Conservation (phyloP, 2,113 vertebrate genomes). For the Ageneiosus marmoratus region DNA sequence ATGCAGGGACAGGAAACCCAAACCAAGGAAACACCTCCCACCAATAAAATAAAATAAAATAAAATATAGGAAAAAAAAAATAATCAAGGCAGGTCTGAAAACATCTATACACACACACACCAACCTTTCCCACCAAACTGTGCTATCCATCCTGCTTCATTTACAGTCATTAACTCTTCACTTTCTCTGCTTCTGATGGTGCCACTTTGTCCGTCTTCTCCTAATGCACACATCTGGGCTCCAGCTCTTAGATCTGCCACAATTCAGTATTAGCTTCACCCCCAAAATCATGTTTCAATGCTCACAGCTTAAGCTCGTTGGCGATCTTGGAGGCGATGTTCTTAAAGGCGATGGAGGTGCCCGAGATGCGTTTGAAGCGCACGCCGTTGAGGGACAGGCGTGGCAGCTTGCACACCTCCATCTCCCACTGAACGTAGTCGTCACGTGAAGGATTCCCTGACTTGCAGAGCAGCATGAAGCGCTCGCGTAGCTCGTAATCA, state of each 20-base stretch:
- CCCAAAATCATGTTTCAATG: neutral
- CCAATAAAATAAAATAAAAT: neutral
- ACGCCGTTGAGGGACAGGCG: constrained; percentile 93
- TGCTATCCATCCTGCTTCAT: constrained; percentile 27
- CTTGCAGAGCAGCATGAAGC: constrained; percentile 81
- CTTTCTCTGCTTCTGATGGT: constrained; percentile 32
- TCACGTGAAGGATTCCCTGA: constrained; percentile 77
- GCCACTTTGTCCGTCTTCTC: constrained; percentile 21
- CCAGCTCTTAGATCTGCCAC: constrained; percentile 24
- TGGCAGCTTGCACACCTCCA: constrained; percentile 97
- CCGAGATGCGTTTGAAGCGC: constrained; percentile 85
- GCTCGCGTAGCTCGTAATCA: constrained; percentile 80
- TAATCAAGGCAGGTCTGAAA: constrained; percentile 34
- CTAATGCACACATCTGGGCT: constrained; percentile 28
- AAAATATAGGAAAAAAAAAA: constrained; percentile 15
- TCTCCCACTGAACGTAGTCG: constrained; percentile 94
- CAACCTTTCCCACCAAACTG: constrained; percentile 43
- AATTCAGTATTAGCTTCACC: neutral
- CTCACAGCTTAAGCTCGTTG: constrained; percentile 87
- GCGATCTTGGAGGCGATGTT: constrained; percentile 87
- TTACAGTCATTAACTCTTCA: constrained; percentile 45
- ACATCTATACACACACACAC: constrained; percentile 54
- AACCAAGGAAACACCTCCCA: constrained; percentile 46
- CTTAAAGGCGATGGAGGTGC: constrained; percentile 88
- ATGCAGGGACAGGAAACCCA: constrained; percentile 55